A percentile compares a stretch with the other conserved stretches of the same genome.
Evolutionary conservation across 2,797 vertebrate species (phyloP).

Genomic region (Notamacropus eugenii): DNA sequence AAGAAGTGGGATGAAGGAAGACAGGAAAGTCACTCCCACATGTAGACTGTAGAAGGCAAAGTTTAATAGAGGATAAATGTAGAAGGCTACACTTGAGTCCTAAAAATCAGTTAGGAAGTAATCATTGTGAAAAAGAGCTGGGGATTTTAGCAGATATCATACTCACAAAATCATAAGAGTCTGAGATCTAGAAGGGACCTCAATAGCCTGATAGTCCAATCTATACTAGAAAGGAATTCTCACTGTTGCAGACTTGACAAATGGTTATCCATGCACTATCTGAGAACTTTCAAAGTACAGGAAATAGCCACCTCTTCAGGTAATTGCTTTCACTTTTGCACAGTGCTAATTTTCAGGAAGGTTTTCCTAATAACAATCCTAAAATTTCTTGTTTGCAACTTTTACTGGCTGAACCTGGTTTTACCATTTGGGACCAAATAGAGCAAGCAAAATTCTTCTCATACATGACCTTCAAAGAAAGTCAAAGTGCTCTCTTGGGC

Average conservation of each 20-base stretch:
- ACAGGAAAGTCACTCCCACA: background rate
- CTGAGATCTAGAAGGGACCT: background rate
- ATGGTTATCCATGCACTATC: background rate
- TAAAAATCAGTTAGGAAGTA: background rate
- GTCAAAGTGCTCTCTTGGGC: background rate
- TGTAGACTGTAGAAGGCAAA: background rate
- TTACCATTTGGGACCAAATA: background rate
- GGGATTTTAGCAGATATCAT: background rate
- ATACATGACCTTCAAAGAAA: background rate
- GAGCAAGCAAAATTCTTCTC: background rate
- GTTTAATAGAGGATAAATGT: background rate
- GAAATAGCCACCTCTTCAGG: background rate
- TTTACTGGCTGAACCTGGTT: background rate
- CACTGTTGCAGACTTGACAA: background rate
- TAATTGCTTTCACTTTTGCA: background rate
- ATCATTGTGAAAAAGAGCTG: background rate
- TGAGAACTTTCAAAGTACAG: background rate
- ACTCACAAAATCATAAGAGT: background rate
- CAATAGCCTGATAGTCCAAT: background rate
- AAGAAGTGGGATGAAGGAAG: background rate
- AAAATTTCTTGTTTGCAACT: background rate
- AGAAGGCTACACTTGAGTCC: background rate
- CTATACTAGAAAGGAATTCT: background rate
- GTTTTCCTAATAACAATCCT: background rate
- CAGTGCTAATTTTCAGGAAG: background rate